These are phyloP conservation scores for Erpornis zantholeuca DNA, from an alignment of 2,113 vertebrate species.

Conservation along the genomic window DNA sequence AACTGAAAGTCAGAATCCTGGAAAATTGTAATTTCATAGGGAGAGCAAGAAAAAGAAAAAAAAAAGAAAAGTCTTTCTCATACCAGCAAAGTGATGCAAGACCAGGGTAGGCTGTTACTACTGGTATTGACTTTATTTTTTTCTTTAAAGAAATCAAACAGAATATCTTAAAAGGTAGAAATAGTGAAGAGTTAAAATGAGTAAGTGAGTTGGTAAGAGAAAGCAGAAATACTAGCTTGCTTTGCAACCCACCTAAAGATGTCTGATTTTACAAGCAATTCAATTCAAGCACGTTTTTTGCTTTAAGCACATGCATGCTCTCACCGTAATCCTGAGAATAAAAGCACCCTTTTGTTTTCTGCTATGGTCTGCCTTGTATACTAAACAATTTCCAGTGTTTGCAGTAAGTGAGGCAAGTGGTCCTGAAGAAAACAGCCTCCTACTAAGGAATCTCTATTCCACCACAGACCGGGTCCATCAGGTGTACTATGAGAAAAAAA, in stretches of 20 bases:
- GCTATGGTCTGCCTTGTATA: neutral
- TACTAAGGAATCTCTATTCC: neutral
- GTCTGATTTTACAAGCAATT: slow-evolving; percentile 13
- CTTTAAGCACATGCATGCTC: neutral
- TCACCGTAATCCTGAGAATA: neutral
- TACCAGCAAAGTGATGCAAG: neutral
- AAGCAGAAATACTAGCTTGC: neutral
- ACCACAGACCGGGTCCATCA: neutral
- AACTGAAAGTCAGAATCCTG: neutral
- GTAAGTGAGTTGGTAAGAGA: neutral
- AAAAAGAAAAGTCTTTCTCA: accelerated
- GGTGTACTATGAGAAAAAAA: neutral
- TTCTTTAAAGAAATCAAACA: neutral
- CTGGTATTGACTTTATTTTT: neutral
- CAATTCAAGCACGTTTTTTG: neutral
- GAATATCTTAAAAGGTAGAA: neutral
- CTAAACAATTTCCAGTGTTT: neutral
- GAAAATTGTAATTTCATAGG: neutral
- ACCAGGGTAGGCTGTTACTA: neutral
- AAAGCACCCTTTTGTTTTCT: neutral
- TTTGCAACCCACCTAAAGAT: neutral
- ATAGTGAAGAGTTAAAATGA: neutral
- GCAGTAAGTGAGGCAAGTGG: neutral
- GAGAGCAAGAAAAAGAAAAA: neutral
- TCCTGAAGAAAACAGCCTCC: neutral